Evolutionary conservation across 2,797 vertebrate genomes (phyloP), one percentile per base, ranked within the genome.

Genomic region (Diplodus puntazzo): DNA sequence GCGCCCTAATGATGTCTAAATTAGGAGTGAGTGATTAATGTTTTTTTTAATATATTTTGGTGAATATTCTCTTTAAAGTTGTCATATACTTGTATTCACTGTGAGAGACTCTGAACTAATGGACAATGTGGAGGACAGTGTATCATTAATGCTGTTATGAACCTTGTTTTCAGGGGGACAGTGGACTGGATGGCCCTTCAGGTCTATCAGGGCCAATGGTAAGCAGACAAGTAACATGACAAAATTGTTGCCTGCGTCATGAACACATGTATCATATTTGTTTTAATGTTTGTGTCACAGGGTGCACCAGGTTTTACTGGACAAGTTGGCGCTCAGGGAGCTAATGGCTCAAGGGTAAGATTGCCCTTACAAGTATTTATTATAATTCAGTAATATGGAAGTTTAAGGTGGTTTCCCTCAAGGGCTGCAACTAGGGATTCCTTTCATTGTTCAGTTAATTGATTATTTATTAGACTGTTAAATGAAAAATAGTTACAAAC

Each of bases 271-370:
- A 1, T 42, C 7, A 21, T 23, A 10, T 16, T 11, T 34, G 8
- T 62, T 16, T 39, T 11, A 11, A 39, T 39, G 39, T 39, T 8
- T 49, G 12, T 77, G 42, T 80, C 11, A 14, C 85, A 98, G 97
- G 97, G 97, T 0, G 85, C 95, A 18, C 78, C 91, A 0, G 97
- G 97, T 50, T 73, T 89, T 25, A 96, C 95, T 0, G 97, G 97
- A 23, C 10, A 48, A 0, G 72, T 95, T 0, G 97, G 97, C 0
- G 88, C 83, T 64, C 95, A 87, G 81, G 97, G 97, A 16, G 74
- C 89, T 68, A 97, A 97, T 8, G 97, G 97, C 72, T 97, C 96
- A 4, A 95, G 96, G 96, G 97, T 98, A 84, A 86, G 94, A 74
- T 17, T 12, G 5, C 11, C 9, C 58, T 10, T 57, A 43, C 17